Evolutionary conservation across 2,888 invertebrate species (phyloP), one percentile per base, ranked within the genome.

Genomic region (Cantharis rustica): DNA sequence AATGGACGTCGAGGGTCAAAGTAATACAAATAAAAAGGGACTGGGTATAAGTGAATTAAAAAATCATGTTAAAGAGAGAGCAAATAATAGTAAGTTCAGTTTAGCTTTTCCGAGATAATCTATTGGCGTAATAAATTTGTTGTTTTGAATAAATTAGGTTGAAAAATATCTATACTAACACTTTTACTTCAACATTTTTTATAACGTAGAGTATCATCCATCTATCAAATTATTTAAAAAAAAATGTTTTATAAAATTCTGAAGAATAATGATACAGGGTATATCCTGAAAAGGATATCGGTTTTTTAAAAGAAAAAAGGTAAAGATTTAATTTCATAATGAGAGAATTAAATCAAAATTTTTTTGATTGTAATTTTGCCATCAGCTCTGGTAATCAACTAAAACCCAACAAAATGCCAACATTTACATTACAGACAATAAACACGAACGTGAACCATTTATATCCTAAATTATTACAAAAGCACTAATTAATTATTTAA

Each of bases 1-100:
- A 91, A 80, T 89, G 88, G 69, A 94, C 94, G 0, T 94, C 94
- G 71, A 89, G 92, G 64, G 91, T 93, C 0, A 85, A 89, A 86
- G 90, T 88, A 82, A 11, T 20, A 2, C 23, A 13, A 63, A 31
- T 47, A 31, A 68, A 69, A 73, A 66, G 23, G 13, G 47, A 27
- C 9, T 70, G 61, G 61, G 61, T 66, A 17, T 73, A 23, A 62
- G 47, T 64, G 26, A 61, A 2, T 7, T 76, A 7, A 73, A 73
- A 16, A 70, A 62, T 2, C 72, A 76, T 13, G 27, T 76, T 10
- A 69, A 69, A 61, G 76, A 76, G 27, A 76, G 61, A 16, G 70
- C 70, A 13, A 61, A 70, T 10, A 69, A 73, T 68, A 70, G 76
- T 76, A 76, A 72, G 76, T 76, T 70, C 26, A 62, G 9, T 3